A percentile compares a stretch with the other conserved stretches of the same genome.
Conservation (phyloP, 1,140 invertebrate species). For the Orius insidiosus region DNA sequence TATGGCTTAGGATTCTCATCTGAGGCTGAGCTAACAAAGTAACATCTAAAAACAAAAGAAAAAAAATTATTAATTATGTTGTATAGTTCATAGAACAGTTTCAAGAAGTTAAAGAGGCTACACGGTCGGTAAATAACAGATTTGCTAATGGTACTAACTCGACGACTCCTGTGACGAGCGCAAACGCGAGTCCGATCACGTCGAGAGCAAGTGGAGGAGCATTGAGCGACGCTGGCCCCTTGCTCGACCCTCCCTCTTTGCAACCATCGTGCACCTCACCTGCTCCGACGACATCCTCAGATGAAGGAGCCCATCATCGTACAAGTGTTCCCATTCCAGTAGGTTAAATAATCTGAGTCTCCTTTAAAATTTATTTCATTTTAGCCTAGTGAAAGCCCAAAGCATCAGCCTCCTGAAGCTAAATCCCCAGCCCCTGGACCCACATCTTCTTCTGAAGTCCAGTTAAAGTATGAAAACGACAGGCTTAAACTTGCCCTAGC, state of each 20-base stretch:
- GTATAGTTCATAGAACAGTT: conserved; percentile 95
- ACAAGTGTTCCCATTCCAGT: conserved; percentile 3
- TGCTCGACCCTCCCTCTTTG: conserved; percentile 31
- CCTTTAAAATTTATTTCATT: conserved; percentile 11
- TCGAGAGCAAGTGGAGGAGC: conserved; percentile 30
- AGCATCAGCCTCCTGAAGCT: conserved; percentile 32
- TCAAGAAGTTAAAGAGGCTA: conserved; percentile 93
- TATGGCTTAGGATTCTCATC: conserved; percentile 93
- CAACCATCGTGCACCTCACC: conserved; percentile 18
- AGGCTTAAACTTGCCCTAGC: conserved; percentile 85
- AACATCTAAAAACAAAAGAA: background rate
- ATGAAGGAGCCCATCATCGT: conserved; percentile 13
- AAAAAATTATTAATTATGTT: conserved; percentile 4
- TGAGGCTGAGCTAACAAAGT: conserved; percentile 80
- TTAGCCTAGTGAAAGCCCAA: conserved; percentile 37
- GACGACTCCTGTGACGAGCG: conserved; percentile 60
- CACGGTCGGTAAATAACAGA: conserved; percentile 47
- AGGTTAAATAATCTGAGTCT: background rate
- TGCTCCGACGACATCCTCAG: conserved; percentile 15
- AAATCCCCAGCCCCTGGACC: conserved; percentile 27
- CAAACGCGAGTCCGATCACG: conserved; percentile 67
- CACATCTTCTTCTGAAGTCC: conserved; percentile 50
- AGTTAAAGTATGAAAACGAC: conserved; percentile 95
- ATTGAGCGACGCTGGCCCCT: conserved; percentile 19
- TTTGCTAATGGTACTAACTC: conserved; percentile 34